Evolutionary conservation across 2,113 vertebrate genomes (phyloP), one percentile per base, ranked within the genome.

Genomic region (Podarcis muralis): DNA sequence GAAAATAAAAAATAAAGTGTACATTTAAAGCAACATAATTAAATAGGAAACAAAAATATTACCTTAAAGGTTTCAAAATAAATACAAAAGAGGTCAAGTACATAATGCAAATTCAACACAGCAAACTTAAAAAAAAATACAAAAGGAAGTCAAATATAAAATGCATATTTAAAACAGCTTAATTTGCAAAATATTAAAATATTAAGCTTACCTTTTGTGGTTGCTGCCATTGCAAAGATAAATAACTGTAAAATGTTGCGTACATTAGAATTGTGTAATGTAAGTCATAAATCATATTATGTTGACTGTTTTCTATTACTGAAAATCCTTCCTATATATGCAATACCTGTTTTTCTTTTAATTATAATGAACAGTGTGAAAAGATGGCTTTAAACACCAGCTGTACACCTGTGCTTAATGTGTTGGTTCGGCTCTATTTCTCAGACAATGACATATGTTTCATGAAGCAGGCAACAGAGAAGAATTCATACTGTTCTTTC

Each of bases 391-490:
- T 75, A 91, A 83, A 59, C 43, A 81, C 81, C 83, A 87, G 27
- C 25, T 77, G 40, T 77, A 88, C 27, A 62, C 35, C 62, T 90
- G 53, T 79, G 78, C 48, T 94, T 85, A 57, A 76, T 81, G 25
- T 68, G 72, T 74, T 92, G 68, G 40, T 4, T 8, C 79, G 22
- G 81, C 77, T 32, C 7, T 59, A 66, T 68, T 91, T 83, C 82
- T 90, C 40, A 57, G 7, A 66, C 81, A 71, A 91, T 85, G 91
- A 93, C 84, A 88, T 82, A 35, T 88, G 87, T 86, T 92, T 91
- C 32, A 84, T 90, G 22, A 88, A 84, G 16, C 8, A 81, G 80
- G 81, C 35, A 90, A 57, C 4, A 79, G 9, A 76, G 68, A 92
- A 27, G 23, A 4, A 85, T 90, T 83, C 57, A 35, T 82, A 37